Evolutionary conservation across 2,888 invertebrate species (phyloP), one percentile per base, ranked within the genome.

Genomic region (Eugnorisma glareosa): DNA sequence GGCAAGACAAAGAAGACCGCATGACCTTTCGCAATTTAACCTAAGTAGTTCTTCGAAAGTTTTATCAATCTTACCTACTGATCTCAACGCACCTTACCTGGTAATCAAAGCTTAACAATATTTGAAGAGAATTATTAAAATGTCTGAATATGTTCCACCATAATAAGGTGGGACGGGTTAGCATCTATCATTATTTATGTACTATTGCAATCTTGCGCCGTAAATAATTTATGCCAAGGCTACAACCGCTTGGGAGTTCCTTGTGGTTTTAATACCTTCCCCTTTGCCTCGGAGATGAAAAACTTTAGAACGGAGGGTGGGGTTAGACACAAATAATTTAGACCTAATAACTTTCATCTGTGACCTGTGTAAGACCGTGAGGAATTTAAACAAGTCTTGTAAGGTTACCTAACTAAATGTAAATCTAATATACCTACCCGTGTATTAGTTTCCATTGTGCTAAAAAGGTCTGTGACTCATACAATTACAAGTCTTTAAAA

Each of bases 131-230:
- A 69, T 84, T 79, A 83, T 71, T 61, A 61, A 76, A 35, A 66
- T 35, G 24, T 61, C 68, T 69, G 57, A 57, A 81, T 82, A 73
- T 73, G 77, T 77, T 75, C 81, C 31, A 21, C 61, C 28, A 31
- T 84, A 71, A 71, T 71, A 69, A 63, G 73, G 35, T n/a, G 24
- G 28, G 77, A 64, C 67, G 77, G 73, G 73, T 85, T 81, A 76
- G 28, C 45, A 54, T 85, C 72, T 71, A 82, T 64, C 70, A 83
- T 83, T 82, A 83, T 73, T 83, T 73, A 83, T 82, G 73, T 77
- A 83, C 48, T 43, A 57, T 63, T 73, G 63, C 83, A 83, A 83
- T 83, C 77, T 85, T 77, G 8, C 28, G 51, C 28, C 35, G 40
- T 85, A 73, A 18, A 83, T 85, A 31, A 85, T 77, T 51, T 70